Percentiles rank a stretch among this genome's conserved stretches.
phyloP scores from a whole-genome alignment of 2,113 vertebrate genomes.

The Eubucco bourcierii region DNA sequence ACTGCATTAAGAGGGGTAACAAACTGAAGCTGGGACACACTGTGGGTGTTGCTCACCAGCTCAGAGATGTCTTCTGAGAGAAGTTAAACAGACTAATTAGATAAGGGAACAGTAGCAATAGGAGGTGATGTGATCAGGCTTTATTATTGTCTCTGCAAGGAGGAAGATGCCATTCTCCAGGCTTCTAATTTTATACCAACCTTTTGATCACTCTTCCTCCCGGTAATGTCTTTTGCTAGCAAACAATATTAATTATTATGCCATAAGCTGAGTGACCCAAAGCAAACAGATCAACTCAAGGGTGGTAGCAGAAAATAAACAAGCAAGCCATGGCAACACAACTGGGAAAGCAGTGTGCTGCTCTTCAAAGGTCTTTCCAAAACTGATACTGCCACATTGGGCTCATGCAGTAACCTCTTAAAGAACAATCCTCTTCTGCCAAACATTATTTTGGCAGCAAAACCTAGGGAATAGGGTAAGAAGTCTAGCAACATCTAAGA shows the following conservation, averaged over 20 bases:
- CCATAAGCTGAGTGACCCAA: neutral
- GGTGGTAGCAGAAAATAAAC: neutral
- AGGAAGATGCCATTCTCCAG: neutral
- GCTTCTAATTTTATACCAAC: neutral
- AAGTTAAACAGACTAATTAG: neutral
- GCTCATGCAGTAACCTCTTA: neutral
- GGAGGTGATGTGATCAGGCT: neutral
- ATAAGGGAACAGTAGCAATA: neutral
- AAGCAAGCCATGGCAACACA: neutral
- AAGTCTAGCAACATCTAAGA: slow-evolving; percentile 4
- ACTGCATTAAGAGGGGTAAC: neutral
- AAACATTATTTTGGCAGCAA: slow-evolving; percentile 21
- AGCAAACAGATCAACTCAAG: neutral
- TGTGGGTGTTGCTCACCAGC: neutral
- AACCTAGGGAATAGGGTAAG: neutral
- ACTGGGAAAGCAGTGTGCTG: neutral
- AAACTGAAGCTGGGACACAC: neutral
- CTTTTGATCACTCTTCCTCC: neutral
- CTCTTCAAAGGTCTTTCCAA: slow-evolving; percentile 19
- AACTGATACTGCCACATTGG: neutral
- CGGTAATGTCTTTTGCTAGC: neutral
- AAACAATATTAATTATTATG: neutral
- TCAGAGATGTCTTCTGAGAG: neutral
- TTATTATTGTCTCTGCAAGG: neutral
- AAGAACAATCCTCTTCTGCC: neutral